Evolutionary conservation across 1,140 invertebrate species (phyloP).

Genomic region (Trichomalopsis sarcophagae): DNA sequence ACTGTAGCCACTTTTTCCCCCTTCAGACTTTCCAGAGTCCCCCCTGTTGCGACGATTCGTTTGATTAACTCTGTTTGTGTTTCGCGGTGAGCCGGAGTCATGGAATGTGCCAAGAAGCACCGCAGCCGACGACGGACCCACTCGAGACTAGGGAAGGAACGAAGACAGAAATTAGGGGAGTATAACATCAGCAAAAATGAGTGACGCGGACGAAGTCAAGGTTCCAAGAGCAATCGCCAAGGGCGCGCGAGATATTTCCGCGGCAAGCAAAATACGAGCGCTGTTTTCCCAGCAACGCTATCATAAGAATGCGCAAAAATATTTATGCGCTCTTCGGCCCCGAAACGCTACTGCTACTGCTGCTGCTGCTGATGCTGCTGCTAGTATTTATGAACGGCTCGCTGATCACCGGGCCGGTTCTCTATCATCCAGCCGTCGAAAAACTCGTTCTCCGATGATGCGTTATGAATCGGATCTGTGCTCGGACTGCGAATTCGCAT

Average conservation of each 20-base stretch:
- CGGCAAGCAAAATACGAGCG: background rate
- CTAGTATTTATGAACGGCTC: background rate
- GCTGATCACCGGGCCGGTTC: no score
- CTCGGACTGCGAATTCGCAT: background rate
- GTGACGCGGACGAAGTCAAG: background rate
- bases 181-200: no score
- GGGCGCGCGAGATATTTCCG: no score
- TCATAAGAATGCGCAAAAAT: background rate
- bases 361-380: background rate
- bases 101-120: no score
- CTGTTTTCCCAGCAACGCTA: background rate
- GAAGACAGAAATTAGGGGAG: background rate
- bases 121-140: background rate
- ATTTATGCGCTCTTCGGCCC: background rate
- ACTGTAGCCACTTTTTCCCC: background rate
- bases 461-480: background rate
- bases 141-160: background rate
- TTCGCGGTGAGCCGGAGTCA: no score
- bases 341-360: background rate
- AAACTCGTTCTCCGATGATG: no score
- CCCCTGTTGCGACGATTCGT: background rate
- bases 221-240: background rate
- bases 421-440: no score
- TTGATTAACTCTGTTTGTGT: slow-evolving; percentile 26
- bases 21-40: background rate